Evolutionary conservation across 2,797 vertebrate species (phyloP), one percentile per base, ranked within the genome.

Genomic region (Liparis tanakae): DNA sequence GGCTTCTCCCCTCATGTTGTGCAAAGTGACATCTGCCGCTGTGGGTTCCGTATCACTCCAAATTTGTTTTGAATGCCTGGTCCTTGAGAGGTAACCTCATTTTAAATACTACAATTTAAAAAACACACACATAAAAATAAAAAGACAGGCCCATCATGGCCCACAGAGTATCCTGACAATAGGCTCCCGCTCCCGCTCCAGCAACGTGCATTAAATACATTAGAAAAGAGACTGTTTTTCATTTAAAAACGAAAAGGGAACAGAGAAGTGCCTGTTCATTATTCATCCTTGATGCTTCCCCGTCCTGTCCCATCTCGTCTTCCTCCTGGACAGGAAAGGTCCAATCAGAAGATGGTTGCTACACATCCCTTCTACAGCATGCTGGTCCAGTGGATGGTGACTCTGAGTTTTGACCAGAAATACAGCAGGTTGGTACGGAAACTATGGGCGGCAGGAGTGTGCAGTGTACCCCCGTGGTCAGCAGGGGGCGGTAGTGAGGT

Each of bases 391-490:
- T 36, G 30, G 57, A 55, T 22, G 20, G 36, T 0, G 51, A n/a
- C 61, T 58, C 65, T 63, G 3, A 59, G 61, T 37, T 72, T 59
- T 72, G 63, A 83, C 68, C 79, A 81, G 43, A 80, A 67, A 69
- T 59, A 56, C 20, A 18, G 55, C 8, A 8, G n/a, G 46, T 30
- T 59, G 56, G 18, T 25, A 4, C 1, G 10, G 46, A 72, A 67
- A 58, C 36, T 0, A 3, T 0, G 46, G 10, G 41, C 0, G 1
- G 66, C 48, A 58, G 53, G 53, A 70, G 58, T 17, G n/a, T 84
- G 84, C 80, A 78, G 67, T 79, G 76, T 22, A 1, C 51, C 54
- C 17, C 22, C 30, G 10, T 63, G 71, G 75, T 73, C 91, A 92
- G 73, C 66, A 90, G 91, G 81, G 88, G 81, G 53, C 10, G 73